Base-by-base conservation (phyloP, 2,888 invertebrate genomes). In the Ferrisia virgata region DNA sequence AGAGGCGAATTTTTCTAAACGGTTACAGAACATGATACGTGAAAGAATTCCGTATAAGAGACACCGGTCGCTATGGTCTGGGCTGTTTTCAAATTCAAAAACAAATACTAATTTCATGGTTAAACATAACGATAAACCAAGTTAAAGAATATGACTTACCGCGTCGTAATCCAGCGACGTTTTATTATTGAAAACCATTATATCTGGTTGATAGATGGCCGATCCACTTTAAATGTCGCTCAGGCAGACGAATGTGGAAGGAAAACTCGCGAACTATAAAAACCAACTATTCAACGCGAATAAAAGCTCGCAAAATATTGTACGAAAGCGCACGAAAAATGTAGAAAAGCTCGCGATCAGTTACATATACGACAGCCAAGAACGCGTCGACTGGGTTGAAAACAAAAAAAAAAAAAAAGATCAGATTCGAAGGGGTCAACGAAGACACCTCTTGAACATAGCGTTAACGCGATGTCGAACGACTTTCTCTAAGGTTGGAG, bases 181-280 rank as follows among this genome's bases (percentile, higher is more conserved):
- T 83, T 83, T 83, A 36, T 58, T 81, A 40, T 40, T 69, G 72
- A 83, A 83, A n/a, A 83, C 83, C 83, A 83, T 83, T 33, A 33
- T 82, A 43, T 53, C 53, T 18, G 53, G 53, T 8, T 18, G 9
- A 9, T 22, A 53, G 53, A 53, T 53, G 53, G 22, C 8, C 69
- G 69, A 31, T 31, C 31, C 31, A 31, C 28, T 53, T 53, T 53
- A 53, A 6, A 22, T 9, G 22, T 6, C 22, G 53, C 18, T 3
- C 18, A 22, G 22, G 2, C 18, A n/a, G 28, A 64, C 22, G 28
- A n/a, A 15, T 13, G 18, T n/a, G 25, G 25, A 78, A 78, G 15
- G 18, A 78, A 79, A 39, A 79, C 39, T 43, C 43, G 31, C 53
- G 53, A 43, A 79, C 43, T 79, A 33, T 33, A 31, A n/a, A 36